These are phyloP conservation scores for Varanus salvator DNA, from an alignment of 2,113 vertebrate genomes.

Conservation along the genomic window DNA sequence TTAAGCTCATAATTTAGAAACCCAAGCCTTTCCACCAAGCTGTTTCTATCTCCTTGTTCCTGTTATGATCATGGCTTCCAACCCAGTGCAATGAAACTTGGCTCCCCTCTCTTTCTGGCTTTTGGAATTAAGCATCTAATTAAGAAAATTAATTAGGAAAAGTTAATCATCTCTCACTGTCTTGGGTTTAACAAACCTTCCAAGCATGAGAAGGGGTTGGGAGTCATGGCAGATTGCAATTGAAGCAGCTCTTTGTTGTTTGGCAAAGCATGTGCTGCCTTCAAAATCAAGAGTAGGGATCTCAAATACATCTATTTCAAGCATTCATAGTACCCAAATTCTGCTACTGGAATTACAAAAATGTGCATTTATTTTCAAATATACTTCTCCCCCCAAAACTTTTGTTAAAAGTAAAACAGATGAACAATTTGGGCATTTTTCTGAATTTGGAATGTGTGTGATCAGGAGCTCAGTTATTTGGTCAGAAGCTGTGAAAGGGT, in stretches of 20 bases:
- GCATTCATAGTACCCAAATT: background rate
- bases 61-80: background rate
- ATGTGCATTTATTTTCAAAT: background rate
- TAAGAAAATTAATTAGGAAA: conserved; percentile 43
- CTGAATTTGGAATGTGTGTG: background rate
- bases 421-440: background rate
- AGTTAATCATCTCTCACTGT: conserved; percentile 36
- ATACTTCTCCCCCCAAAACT: too few species aligned
- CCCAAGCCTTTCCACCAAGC: background rate
- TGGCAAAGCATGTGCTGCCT: background rate
- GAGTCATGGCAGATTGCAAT: conserved; percentile 7
- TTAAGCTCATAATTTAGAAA: background rate
- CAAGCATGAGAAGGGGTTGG: conserved; percentile 9
- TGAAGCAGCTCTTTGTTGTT: conserved; percentile 1
- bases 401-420: background rate
- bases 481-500: background rate
- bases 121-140: conserved; percentile 23
- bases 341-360: background rate
- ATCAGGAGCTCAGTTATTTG: background rate
- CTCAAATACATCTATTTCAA: background rate
- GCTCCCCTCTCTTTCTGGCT: conserved; percentile 15
- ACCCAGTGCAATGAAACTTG: conserved; percentile 8
- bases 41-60: conserved; percentile 6
- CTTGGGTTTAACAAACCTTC: conserved; percentile 23
- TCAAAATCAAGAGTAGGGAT: background rate